phyloP scores from a whole-genome alignment of 2,888 invertebrate genomes.

The Parnassius smintheus region DNA sequence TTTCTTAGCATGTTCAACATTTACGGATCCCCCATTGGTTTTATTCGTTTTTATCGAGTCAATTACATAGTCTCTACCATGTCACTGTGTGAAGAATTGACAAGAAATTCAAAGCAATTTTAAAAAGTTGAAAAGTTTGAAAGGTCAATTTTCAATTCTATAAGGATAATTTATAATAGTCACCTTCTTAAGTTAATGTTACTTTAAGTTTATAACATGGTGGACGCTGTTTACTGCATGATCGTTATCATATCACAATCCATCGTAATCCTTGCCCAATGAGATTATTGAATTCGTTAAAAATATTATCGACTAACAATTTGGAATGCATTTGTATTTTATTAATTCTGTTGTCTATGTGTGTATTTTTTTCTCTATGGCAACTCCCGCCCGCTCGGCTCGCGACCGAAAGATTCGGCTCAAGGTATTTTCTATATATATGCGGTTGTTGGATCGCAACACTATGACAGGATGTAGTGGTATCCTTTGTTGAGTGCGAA shows the following conservation, averaged over 20 bases:
- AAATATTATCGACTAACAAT: constrained; percentile 37
- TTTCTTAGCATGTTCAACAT: constrained; percentile 28
- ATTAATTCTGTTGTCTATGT: constrained; percentile 85
- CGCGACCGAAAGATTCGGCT: constrained; percentile 82
- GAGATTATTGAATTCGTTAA: constrained; percentile 25
- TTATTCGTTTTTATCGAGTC: constrained; percentile 33
- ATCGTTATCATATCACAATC: constrained; percentile 45
- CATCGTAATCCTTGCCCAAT: constrained; percentile 48
- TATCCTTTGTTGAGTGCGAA: constrained; percentile 66
- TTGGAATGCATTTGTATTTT: constrained; percentile 80
- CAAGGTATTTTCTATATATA: constrained; percentile 65
- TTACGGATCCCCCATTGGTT: constrained; percentile 28
- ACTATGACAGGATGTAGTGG: constrained; percentile 61
- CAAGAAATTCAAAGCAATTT: too few species aligned
- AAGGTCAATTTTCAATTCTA: too few species aligned
- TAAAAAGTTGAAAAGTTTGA: too few species aligned
- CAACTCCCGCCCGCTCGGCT: constrained; percentile 83
- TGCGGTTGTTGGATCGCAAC: constrained; percentile 38
- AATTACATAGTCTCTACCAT: constrained; percentile 23
- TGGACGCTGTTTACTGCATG: constrained; percentile 53
- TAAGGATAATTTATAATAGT: too few species aligned
- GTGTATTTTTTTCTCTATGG: constrained; percentile 87
- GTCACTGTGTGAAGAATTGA: not conserved
- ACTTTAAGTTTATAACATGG: constrained; percentile 25
- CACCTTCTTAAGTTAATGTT: too few species aligned